Conservation (phyloP, 2,888 invertebrate genomes). For the Lasioglossum calceatum region DNA sequence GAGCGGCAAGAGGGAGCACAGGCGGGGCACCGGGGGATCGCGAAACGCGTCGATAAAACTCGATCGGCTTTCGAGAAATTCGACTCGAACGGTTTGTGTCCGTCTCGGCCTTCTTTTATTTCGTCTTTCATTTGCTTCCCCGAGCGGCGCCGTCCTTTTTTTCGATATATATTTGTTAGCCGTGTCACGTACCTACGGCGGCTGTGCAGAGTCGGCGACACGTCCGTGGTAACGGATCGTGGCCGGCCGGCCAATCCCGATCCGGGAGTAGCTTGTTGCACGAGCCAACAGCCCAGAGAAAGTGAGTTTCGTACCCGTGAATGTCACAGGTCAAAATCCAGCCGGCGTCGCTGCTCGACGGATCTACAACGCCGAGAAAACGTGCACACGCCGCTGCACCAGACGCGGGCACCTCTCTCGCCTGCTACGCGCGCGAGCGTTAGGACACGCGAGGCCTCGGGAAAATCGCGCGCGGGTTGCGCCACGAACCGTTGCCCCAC, state of each 20-base stretch:
- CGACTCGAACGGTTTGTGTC: not conserved
- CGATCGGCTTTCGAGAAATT: conserved; percentile 7
- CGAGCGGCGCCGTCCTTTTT: not conserved
- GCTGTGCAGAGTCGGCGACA: conserved; percentile 25
- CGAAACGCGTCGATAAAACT: conserved; percentile 2
- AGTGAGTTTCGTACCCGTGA: conserved; percentile 79
- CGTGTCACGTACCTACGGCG: conserved; percentile 67
- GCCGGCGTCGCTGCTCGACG: conserved; percentile 56
- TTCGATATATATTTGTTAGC: not conserved
- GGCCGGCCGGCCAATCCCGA: conserved; percentile 57
- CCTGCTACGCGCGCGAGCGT: not conserved
- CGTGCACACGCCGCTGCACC: conserved; percentile 18
- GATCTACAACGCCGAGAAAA: conserved; percentile 53
- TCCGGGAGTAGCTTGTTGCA: conserved; percentile 59
- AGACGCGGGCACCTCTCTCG: not conserved
- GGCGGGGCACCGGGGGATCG: not conserved
- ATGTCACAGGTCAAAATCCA: conserved; percentile 81
- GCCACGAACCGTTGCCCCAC: not conserved
- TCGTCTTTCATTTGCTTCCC: not conserved
- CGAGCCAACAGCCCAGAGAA: conserved; percentile 77
- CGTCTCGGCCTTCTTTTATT: not conserved
- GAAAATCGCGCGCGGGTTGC: not conserved
- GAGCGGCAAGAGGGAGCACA: not conserved
- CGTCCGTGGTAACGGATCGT: conserved; percentile 59
- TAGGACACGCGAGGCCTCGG: conserved; percentile 1